Conservation (phyloP, 2,113 vertebrate genomes). For the Xyliphius kryptos region DNA sequence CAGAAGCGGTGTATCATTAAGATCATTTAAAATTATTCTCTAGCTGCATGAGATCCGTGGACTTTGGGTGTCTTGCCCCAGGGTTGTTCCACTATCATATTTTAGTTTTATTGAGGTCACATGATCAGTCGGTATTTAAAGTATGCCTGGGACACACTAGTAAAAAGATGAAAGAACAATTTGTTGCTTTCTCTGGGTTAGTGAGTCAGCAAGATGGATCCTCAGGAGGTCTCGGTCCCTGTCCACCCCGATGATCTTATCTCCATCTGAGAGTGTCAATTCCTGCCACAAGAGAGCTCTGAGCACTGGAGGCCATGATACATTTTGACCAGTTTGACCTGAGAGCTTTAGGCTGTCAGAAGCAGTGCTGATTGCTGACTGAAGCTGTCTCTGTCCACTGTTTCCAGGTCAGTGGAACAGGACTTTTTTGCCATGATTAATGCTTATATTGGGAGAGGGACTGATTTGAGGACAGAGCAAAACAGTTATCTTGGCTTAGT, state of each 20-base stretch:
- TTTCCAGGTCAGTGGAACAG: conserved; percentile 14
- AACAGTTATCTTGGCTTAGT: conserved; percentile 14
- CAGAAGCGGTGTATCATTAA: not conserved
- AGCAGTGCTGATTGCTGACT: conserved; percentile 25
- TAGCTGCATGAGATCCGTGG: not conserved
- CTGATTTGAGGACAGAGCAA: conserved; percentile 21
- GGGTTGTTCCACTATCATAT: conserved; percentile 16
- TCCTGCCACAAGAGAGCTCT: conserved; percentile 13
- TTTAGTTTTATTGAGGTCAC: conserved; percentile 6
- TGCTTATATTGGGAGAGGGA: conserved; percentile 8
- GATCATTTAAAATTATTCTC: not conserved
- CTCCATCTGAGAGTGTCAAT: conserved; percentile 15
- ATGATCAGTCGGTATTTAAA: conserved; percentile 14
- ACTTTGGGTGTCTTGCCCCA: not conserved
- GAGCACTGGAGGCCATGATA: conserved; percentile 11
- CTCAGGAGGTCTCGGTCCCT: conserved; percentile 6
- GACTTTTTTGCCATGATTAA: conserved; percentile 2
- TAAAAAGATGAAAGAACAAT: not conserved
- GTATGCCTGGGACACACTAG: not conserved
- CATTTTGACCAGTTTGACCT: conserved; percentile 36
- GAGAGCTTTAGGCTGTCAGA: conserved; percentile 28
- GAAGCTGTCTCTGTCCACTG: conserved; percentile 10
- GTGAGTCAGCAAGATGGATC: conserved; percentile 16
- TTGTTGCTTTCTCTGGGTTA: conserved; percentile 9
- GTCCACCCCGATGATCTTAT: too few species aligned